These are phyloP conservation scores for Chelonus formosanus DNA, from an alignment of 2,888 invertebrate species.

Conservation along the genomic window DNA sequence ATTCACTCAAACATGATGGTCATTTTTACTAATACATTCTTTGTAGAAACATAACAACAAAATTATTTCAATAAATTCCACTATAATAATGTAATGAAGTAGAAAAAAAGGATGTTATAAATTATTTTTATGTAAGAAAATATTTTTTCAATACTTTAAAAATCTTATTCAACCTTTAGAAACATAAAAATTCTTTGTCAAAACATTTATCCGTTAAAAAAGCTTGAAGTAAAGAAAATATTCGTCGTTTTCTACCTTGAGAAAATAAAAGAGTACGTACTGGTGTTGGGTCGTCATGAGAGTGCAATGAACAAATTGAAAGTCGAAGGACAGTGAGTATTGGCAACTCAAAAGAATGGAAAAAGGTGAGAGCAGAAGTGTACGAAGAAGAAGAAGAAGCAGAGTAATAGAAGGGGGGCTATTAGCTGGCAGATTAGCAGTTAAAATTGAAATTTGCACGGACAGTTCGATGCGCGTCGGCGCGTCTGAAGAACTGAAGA, in stretches of 20 bases:
- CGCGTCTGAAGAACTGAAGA: slow-evolving; percentile 65
- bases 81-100: not conserved
- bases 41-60: no score
- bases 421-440: slow-evolving; percentile 65
- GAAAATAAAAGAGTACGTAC: not conserved
- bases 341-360: not conserved
- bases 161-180: not conserved
- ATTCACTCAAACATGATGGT: no score
- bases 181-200: slow-evolving; percentile 6
- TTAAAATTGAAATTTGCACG: slow-evolving; percentile 66
- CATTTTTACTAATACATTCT: no score
- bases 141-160: not conserved
- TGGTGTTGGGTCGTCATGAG: not conserved
- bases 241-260: not conserved
- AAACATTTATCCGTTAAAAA: slow-evolving; percentile 15
- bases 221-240: not conserved
- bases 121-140: not conserved
- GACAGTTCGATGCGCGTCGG: slow-evolving; percentile 66
- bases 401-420: slow-evolving; percentile 46
- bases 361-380: slow-evolving; percentile 12
- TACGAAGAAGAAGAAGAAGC: slow-evolving; percentile 36
- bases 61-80: no score
- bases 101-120: not conserved
- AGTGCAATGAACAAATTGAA: slow-evolving; percentile 2
- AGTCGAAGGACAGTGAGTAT: slow-evolving; percentile 6